phyloP scores from a whole-genome alignment of 1,140 invertebrate genomes.

The Zaprionus lachaisei region DNA sequence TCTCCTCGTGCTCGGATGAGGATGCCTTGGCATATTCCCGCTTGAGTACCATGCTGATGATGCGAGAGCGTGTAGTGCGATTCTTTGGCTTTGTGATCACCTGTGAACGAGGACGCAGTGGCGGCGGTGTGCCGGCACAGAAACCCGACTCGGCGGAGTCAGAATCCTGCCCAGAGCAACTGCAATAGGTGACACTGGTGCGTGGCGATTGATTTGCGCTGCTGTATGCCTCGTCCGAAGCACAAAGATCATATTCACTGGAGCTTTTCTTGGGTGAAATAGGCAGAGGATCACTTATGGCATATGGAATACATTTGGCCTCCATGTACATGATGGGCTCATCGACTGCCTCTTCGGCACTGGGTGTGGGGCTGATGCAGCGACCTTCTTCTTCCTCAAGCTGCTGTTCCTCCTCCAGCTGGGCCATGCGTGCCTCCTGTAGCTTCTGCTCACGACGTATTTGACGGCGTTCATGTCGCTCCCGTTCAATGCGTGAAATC shows the following conservation, averaged over 20 bases:
- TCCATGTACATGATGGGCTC: constrained; percentile 63
- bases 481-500: constrained; percentile 58
- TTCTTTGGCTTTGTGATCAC: constrained; percentile 44
- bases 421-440: constrained; percentile 38
- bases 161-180: constrained; percentile 43
- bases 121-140: constrained; percentile 36
- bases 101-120: constrained; percentile 57
- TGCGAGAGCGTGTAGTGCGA: constrained; percentile 59
- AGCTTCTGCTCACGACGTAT: constrained; percentile 39
- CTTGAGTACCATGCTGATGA: constrained; percentile 69
- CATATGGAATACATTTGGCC: constrained; percentile 67
- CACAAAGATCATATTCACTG: constrained; percentile 47
- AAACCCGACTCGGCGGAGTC: constrained; percentile 68
- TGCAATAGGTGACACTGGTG: constrained; percentile 67
- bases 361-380: constrained; percentile 56
- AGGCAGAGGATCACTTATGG: constrained; percentile 34
- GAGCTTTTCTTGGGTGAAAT: not conserved
- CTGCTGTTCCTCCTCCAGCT: constrained; percentile 33
- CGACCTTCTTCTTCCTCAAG: constrained; percentile 18
- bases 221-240: constrained; percentile 64
- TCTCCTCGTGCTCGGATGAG: not conserved
- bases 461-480: constrained; percentile 55
- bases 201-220: constrained; percentile 48
- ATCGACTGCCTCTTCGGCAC: constrained; percentile 61
- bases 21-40: constrained; percentile 50